Percentiles rank a stretch among this genome's conserved stretches.
Evolutionary conservation across 2,888 invertebrate genomes (phyloP).

Genomic region (Eumerus sabulonum): DNA sequence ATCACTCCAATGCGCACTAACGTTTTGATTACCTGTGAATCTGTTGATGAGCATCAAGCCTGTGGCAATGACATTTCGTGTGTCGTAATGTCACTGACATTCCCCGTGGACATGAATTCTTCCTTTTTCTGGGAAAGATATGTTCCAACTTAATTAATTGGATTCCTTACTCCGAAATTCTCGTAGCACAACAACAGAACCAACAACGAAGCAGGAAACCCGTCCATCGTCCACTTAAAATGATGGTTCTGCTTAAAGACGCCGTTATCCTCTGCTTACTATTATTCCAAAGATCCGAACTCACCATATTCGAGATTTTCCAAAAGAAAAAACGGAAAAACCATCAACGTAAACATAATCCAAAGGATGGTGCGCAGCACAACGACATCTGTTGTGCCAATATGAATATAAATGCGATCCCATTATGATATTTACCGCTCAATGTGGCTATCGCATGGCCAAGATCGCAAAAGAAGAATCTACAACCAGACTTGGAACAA

Average conservation of each 20-base stretch:
- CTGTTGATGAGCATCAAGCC: slow-evolving; percentile 51
- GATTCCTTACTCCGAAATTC: slow-evolving; percentile 48
- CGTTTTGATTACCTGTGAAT: slow-evolving; percentile 54
- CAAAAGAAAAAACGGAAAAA: slow-evolving; percentile 3
- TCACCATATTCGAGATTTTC: slow-evolving; percentile 9
- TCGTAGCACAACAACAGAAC: slow-evolving; percentile 1
- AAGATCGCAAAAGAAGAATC: slow-evolving; percentile 54
- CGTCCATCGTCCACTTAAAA: slow-evolving; percentile 26
- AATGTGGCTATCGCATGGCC: slow-evolving; percentile 57
- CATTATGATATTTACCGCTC: slow-evolving; percentile 68
- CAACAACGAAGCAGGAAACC: not conserved
- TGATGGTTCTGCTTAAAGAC: slow-evolving; percentile 53
- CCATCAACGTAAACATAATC: slow-evolving; percentile 61
- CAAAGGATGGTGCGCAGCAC: slow-evolving; percentile 64
- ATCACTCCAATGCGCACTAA: slow-evolving; percentile 9
- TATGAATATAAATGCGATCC: slow-evolving; percentile 69
- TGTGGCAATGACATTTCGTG: slow-evolving; percentile 54
- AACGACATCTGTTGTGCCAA: slow-evolving; percentile 69
- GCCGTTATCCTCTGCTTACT: slow-evolving; percentile 47
- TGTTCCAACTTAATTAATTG: slow-evolving; percentile 63
- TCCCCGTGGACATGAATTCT: slow-evolving; percentile 36
- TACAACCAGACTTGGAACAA: slow-evolving; percentile 60
- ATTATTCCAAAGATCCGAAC: slow-evolving; percentile 26
- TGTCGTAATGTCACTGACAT: slow-evolving; percentile 57
- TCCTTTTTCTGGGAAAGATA: slow-evolving; percentile 47